Base-by-base conservation (phyloP, 2,888 invertebrate genomes). In the Meghimatium bilineatum region DNA sequence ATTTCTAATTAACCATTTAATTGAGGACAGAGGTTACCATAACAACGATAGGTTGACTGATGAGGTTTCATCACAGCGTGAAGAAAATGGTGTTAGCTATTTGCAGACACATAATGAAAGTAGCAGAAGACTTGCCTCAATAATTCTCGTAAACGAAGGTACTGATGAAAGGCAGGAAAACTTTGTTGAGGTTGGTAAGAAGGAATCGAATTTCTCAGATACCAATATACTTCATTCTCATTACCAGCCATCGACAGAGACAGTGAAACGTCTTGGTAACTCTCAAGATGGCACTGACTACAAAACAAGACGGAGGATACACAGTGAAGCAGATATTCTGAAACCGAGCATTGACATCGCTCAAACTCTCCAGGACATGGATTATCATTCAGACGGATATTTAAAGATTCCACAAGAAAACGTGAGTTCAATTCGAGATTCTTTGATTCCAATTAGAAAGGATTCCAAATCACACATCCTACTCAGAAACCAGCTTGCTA, bases 301-400 rank as follows among this genome's bases (percentile, higher is more conserved):
- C 20, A 71, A n/a, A 72, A 60, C 20, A 26, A 82, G 82, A 63
- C 44, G 75, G 20, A 44, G 75, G 49, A 75, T 82, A 32, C 75
- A 34, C 66, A 82, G 75, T n/a, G 82, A 82, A 20, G 66, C 63
- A 8, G 75, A 82, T 44, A 82, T 82, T 66, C 29, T 44, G 1
- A 44, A 14, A 12, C 2, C 66, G 23, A 67, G 36, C 56, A 38
- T 29, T n/a, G 78, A 78, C 17, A 17, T 20, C 29, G 8, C 66
- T 6, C 44, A 38, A n/a, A 20, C 52, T 26, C 60, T 52, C 26
- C 17, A 66, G 12, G 26, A 26, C 12, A 44, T 49, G 1, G 78
- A 78, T 5, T 29, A 1, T 5, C 14, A 6, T 12, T 67, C 44
- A 0, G 66, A 49, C 0, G 38, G 32, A 29, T 20, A 29, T 67